Conservation (phyloP, 2,797 vertebrate species). For the Telmatherina bonti region DNA sequence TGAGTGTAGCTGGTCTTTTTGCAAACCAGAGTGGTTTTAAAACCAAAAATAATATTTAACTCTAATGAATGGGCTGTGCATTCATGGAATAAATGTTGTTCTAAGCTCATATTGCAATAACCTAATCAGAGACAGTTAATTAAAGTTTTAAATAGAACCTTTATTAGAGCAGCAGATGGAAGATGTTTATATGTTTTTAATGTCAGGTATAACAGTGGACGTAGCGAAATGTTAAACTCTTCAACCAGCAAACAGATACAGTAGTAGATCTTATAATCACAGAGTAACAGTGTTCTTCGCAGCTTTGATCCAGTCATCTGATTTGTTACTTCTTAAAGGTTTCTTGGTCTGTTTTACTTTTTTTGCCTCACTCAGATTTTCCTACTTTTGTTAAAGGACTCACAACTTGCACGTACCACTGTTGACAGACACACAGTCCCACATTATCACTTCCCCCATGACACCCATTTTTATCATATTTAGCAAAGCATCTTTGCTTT, state of each 20-base stretch:
- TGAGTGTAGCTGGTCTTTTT: neutral
- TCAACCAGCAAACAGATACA: too few species aligned
- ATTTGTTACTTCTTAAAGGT: neutral
- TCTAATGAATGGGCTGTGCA: too few species aligned
- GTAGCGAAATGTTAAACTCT: too few species aligned
- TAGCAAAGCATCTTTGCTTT: neutral
- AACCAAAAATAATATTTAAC: too few species aligned
- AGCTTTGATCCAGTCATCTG: neutral
- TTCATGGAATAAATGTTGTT: too few species aligned
- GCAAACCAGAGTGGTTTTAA: too few species aligned
- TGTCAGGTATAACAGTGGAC: too few species aligned
- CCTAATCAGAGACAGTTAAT: too few species aligned
- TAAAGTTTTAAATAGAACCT: too few species aligned
- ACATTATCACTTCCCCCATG: constrained; percentile 15
- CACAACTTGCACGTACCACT: constrained; percentile 4
- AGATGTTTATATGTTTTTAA: neutral
- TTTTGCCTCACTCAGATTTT: constrained; percentile 9
- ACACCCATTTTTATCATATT: constrained; percentile 9
- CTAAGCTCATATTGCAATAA: too few species aligned
- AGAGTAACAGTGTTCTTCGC: neutral
- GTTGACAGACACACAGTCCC: constrained; percentile 9
- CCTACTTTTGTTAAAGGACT: neutral
- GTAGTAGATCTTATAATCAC: too few species aligned
- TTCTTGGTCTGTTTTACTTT: neutral
- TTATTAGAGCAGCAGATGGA: too few species aligned